Evolutionary conservation across 2,888 invertebrate species (phyloP).

Genomic region (Clivina fossor): DNA sequence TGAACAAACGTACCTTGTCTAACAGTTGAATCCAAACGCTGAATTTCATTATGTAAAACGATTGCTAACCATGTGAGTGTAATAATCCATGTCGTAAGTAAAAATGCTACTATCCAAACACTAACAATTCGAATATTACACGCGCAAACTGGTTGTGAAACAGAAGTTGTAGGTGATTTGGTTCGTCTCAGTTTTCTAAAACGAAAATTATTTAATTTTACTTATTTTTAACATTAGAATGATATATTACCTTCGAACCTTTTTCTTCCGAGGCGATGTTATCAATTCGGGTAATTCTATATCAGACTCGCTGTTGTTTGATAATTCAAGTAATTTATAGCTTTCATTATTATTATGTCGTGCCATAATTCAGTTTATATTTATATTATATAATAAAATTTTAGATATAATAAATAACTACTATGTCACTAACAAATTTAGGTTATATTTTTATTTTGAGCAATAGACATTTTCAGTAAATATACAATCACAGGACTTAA

Average conservation of each 20-base stretch:
- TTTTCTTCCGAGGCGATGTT: conserved; percentile 41
- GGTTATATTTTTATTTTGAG: conserved; percentile 27
- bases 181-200: conserved; percentile 18
- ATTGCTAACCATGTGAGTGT: conserved; percentile 51
- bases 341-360: conserved; percentile 59
- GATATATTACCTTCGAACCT: conserved; percentile 38
- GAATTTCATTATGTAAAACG: conserved; percentile 50
- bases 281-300: conserved; percentile 39
- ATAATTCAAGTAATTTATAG: conserved; percentile 63
- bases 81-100: conserved; percentile 50
- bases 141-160: conserved; percentile 13
- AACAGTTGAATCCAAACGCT: conserved; percentile 49
- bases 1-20: conserved; percentile 47
- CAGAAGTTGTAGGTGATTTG: conserved; percentile 12
- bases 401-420: conserved; percentile 13
- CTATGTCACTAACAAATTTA: conserved; percentile 25
- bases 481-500: conserved; percentile 29
- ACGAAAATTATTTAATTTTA: conserved; percentile 17
- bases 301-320: conserved; percentile 62
- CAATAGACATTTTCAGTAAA: conserved; percentile 6
- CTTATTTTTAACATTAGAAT: conserved; percentile 5
- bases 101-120: conserved; percentile 47
- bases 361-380: conserved; percentile 12
- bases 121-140: conserved; percentile 43
- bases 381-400: background rate